A percentile compares a stretch with the other conserved stretches of the same genome.
Conservation (phyloP, 2,888 invertebrate genomes). For the Coecobrya sp. region DNA sequence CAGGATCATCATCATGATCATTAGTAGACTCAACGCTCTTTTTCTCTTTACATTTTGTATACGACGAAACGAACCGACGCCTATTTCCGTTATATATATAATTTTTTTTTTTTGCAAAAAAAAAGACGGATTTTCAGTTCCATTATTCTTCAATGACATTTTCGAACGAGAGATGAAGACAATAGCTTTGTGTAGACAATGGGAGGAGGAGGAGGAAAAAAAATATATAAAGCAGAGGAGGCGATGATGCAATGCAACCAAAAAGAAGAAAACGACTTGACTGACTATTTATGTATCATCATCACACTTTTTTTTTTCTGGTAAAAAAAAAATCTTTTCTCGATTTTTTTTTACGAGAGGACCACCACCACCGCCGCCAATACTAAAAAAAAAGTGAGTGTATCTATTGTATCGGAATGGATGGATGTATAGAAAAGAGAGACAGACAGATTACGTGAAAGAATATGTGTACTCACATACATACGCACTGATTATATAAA, state of each 20-base stretch:
- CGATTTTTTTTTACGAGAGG: background rate
- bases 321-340: background rate
- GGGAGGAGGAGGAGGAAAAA: background rate
- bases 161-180: background rate
- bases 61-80: too few relatives aligned
- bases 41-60: too few relatives aligned
- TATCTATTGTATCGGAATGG: too few relatives aligned
- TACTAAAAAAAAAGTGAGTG: too few relatives aligned
- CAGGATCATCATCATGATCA: too few relatives aligned
- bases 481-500: too few relatives aligned
- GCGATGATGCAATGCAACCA: background rate
- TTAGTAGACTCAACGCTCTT: too few relatives aligned
- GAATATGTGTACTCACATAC: too few relatives aligned
- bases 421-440: background rate
- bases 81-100: background rate
- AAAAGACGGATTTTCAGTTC: background rate
- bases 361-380: background rate
- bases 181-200: background rate
- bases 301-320: background rate
- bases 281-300: conserved; percentile 18
- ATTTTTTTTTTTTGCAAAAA: background rate
- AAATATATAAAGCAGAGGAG: background rate
- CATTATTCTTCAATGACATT: background rate
- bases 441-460: too few relatives aligned
- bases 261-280: background rate